Evolutionary conservation across 2,113 vertebrate genomes (phyloP).

Genomic region (Oriolus oriolus): DNA sequence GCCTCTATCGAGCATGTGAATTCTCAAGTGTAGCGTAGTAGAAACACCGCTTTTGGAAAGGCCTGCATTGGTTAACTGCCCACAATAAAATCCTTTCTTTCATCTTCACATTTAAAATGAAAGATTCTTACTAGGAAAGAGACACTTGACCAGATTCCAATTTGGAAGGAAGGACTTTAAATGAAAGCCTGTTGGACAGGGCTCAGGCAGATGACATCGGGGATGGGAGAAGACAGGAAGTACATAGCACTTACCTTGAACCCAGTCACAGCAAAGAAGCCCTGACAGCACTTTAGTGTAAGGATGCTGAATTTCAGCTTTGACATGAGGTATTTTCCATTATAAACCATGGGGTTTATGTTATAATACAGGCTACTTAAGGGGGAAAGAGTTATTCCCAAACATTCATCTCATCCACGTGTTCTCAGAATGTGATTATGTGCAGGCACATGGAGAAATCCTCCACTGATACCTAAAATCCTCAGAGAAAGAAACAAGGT

Average conservation of each 20-base stretch:
- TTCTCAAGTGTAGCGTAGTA: rapidly evolving
- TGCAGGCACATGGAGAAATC: not conserved
- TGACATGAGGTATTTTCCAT: not conserved
- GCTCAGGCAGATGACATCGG: rapidly evolving
- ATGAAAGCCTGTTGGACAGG: not conserved
- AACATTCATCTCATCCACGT: rapidly evolving
- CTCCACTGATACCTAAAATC: rapidly evolving
- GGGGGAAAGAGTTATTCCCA: not conserved
- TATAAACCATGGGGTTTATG: not conserved
- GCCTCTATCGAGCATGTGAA: not conserved
- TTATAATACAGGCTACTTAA: not conserved
- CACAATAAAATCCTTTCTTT: not conserved
- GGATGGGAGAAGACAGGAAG: not conserved
- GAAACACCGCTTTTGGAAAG: not conserved
- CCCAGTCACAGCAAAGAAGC: not conserved
- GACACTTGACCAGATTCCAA: not conserved
- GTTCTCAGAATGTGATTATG: not conserved
- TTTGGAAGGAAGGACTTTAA: not conserved
- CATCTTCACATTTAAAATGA: not conserved
- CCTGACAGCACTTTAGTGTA: not conserved
- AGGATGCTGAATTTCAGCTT: not conserved
- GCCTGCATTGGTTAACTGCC: not conserved
- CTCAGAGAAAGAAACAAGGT: not conserved
- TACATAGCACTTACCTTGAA: not conserved
- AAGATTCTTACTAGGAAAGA: not conserved